Evolutionary conservation across 2,797 vertebrate genomes (phyloP).

Genomic region (Nothura maculosa): DNA sequence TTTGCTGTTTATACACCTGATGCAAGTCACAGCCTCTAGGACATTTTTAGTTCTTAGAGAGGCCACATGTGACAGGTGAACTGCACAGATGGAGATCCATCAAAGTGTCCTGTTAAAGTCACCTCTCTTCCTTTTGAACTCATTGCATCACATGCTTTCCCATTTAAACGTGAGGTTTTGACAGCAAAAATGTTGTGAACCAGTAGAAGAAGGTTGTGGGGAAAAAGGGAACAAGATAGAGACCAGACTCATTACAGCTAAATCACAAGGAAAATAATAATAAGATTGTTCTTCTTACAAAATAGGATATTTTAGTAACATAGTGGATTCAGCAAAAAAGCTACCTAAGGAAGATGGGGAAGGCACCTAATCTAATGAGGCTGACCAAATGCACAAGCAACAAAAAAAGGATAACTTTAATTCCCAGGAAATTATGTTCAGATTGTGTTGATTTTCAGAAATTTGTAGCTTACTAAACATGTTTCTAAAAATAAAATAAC

Average conservation of each 20-base stretch:
- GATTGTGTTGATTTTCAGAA: neutral
- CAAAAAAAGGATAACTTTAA: neutral
- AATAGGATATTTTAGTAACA: neutral
- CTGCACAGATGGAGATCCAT: constrained; percentile 55
- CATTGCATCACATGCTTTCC: neutral
- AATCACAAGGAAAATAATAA: neutral
- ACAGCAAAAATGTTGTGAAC: constrained; percentile 40
- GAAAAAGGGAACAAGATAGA: constrained; percentile 33
- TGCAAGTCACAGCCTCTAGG: neutral
- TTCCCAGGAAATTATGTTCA: neutral
- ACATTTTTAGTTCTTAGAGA: neutral
- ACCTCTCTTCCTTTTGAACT: constrained; percentile 1
- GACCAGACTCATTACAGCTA: neutral
- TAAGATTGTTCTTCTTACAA: neutral
- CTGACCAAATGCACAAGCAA: neutral
- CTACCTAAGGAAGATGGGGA: neutral
- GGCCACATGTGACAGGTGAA: neutral
- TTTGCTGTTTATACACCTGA: neutral
- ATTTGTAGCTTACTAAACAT: neutral
- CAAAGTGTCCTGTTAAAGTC: neutral
- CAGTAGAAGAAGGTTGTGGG: neutral
- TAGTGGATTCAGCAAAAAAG: neutral
- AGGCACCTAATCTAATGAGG: neutral
- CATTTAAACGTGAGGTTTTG: constrained; percentile 12
- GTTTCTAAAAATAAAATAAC: neutral